phyloP scores from a whole-genome alignment of 2,797 vertebrate genomes.

The Sciurus vulgaris region DNA sequence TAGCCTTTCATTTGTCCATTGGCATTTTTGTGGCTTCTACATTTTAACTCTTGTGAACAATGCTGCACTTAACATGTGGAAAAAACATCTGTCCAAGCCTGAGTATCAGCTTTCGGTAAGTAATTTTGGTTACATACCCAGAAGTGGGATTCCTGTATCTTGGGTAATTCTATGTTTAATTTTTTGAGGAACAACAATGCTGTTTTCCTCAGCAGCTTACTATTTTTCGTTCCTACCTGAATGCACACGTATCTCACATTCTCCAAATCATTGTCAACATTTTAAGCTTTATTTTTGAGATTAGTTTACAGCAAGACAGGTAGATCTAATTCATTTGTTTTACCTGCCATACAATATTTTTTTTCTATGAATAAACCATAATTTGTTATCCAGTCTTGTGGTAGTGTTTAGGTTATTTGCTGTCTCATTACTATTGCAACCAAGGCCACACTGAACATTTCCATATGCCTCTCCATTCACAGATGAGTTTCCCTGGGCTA shows the following conservation, averaged over 20 bases:
- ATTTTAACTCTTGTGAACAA: not conserved
- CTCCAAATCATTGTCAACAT: not conserved
- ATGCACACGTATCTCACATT: not conserved
- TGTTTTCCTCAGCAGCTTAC: not conserved
- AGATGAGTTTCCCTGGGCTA: not conserved
- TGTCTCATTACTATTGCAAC: not conserved
- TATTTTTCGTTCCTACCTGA: not conserved
- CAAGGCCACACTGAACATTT: not conserved
- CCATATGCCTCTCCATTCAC: not conserved
- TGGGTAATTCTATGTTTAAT: not conserved
- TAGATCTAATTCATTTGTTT: not conserved
- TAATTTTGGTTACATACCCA: not conserved
- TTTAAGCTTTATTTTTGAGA: constrained; percentile 39
- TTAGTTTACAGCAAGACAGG: not conserved
- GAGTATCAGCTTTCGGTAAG: not conserved
- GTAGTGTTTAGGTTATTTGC: not conserved
- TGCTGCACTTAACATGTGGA: not conserved
- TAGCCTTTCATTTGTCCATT: not conserved
- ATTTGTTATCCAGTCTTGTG: not conserved
- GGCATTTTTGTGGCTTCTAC: not conserved
- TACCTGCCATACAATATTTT: not conserved
- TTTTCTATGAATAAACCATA: not conserved
- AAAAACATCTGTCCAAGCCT: not conserved
- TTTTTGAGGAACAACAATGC: not conserved
- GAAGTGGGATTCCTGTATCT: not conserved